Conservation (phyloP, 2,113 vertebrate species). For the Corynorhinus townsendii region DNA sequence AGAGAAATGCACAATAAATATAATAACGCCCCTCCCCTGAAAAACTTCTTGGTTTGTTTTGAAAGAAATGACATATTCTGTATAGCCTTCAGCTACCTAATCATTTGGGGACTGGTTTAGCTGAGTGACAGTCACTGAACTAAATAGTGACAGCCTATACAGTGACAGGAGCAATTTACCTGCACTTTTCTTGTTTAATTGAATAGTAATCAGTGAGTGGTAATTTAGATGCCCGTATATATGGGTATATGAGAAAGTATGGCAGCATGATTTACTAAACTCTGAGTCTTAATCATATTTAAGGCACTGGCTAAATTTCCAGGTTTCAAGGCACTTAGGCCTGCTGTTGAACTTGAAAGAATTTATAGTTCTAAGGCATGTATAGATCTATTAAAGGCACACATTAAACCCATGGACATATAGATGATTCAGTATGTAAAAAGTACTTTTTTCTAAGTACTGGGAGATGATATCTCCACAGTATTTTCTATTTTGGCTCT, state of each 20-base stretch:
- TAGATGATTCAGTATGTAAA: background rate
- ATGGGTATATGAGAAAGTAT: background rate
- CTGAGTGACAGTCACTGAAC: conserved; percentile 38
- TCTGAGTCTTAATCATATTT: conserved; percentile 39
- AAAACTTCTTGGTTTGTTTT: background rate
- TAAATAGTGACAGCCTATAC: background rate
- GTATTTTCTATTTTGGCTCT: background rate
- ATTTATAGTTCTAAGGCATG: background rate
- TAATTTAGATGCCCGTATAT: background rate
- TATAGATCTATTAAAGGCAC: background rate
- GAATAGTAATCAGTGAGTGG: conserved; percentile 43
- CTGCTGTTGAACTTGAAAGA: background rate
- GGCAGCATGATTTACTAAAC: conserved; percentile 36
- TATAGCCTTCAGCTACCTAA: background rate
- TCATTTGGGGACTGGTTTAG: background rate
- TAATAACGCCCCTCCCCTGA: background rate
- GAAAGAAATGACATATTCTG: conserved; percentile 1
- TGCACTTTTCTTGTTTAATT: conserved; percentile 60
- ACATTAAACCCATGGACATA: background rate
- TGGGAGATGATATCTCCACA: background rate
- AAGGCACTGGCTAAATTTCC: background rate
- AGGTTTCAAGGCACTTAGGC: background rate
- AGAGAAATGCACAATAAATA: background rate
- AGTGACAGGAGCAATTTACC: conserved; percentile 37
- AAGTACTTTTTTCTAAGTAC: background rate